These are phyloP conservation scores for Chrysemys picta DNA, from an alignment of 2,113 vertebrate genomes.

Conservation along the genomic window DNA sequence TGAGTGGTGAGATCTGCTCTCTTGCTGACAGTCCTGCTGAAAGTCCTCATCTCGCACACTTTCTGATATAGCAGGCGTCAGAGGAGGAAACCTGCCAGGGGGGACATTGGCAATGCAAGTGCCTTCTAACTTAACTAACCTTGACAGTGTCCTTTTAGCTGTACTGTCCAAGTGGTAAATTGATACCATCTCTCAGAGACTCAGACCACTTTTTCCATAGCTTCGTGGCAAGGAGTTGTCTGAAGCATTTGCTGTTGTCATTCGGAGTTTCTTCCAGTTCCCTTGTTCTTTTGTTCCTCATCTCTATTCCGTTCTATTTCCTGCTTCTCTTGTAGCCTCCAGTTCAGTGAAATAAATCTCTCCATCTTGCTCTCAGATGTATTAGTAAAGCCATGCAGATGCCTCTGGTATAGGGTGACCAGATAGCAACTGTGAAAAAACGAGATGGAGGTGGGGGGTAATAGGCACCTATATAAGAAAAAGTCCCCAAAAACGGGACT, in stretches of 20 bases:
- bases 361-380: background rate
- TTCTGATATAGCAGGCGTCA: background rate
- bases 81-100: background rate
- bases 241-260: constrained; percentile 3
- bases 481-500: no score
- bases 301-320: background rate
- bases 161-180: background rate
- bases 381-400: background rate
- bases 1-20: background rate
- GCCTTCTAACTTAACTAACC: background rate
- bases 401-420: background rate
- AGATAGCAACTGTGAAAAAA: no score
- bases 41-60: background rate
- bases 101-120: background rate
- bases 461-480: no score
- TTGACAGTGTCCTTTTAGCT: constrained; percentile 1
- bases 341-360: background rate
- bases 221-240: background rate
- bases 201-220: background rate
- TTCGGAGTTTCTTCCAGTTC: background rate
- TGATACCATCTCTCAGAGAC: background rate
- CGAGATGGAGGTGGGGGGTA: no score
- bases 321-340: background rate
- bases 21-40: background rate
- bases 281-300: background rate